These are phyloP conservation scores for Capitella teleta DNA, from an alignment of 1,140 invertebrate species.

Conservation along the genomic window DNA sequence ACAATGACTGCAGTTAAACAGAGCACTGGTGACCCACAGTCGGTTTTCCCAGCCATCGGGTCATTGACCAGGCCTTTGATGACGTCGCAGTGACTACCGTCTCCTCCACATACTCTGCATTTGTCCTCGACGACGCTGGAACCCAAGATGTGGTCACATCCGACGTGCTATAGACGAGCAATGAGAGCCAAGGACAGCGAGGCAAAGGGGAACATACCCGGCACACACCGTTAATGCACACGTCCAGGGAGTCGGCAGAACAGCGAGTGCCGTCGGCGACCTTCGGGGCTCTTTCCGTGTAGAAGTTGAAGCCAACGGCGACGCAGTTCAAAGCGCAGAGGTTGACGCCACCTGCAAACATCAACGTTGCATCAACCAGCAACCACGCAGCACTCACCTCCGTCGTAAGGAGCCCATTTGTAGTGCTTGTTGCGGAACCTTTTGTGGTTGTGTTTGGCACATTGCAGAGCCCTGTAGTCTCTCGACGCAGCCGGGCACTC, in stretches of 20 bases:
- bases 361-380: conserved; percentile 37
- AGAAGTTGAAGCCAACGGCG: conserved; percentile 57
- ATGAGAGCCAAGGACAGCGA: too few species aligned
- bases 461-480: conserved; percentile 73
- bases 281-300: conserved; percentile 68
- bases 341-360: conserved; percentile 42
- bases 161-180: conserved; percentile 51
- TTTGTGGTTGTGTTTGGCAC: conserved; percentile 58
- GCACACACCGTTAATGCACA: conserved; percentile 76
- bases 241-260: conserved; percentile 65
- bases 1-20: background rate
- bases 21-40: background rate
- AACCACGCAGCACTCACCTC: conserved; percentile 27
- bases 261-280: conserved; percentile 81
- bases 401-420: conserved; percentile 37
- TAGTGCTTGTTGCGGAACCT: conserved; percentile 31
- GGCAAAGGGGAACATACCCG: conserved; percentile 38
- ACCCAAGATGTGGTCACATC: conserved; percentile 71
- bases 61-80: conserved; percentile 19
- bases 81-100: conserved; percentile 62
- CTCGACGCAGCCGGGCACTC: conserved; percentile 53
- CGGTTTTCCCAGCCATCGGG: background rate
- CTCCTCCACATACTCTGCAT: conserved; percentile 76
- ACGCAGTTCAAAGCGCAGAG: conserved; percentile 75
- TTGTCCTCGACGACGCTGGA: conserved; percentile 63